Evolutionary conservation across 1,140 invertebrate genomes (phyloP), one percentile per base, ranked within the genome.

Genomic region (Cheumatopsyche charites): DNA sequence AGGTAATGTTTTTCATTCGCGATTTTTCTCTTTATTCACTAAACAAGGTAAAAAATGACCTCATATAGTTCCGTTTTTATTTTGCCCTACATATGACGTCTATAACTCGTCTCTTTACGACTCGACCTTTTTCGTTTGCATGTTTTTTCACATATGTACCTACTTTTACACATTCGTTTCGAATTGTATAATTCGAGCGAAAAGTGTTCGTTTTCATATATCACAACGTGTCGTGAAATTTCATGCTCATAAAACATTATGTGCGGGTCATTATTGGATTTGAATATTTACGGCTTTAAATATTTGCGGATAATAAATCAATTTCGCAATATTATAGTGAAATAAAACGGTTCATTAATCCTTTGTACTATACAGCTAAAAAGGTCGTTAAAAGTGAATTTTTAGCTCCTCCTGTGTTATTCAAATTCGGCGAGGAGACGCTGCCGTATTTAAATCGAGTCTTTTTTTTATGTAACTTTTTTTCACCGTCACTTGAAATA

Each of bases 321-420:
- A 36, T 36, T 36, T 36, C 29, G 29, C 29, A 36, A 36, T 36
- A 36, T 36, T 36, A 36, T 36, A 4, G 29, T 9, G 9, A 36
- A 36, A 36, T 23, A 23, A 58, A n/a, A 58, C 21, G 23, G 12
- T 26, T 58, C 55, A 58, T 58, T 58, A 25, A 58, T 58, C 23
- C 55, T 23, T 58, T 13, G 55, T 23, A 23, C 19, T 26, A 13
- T 58, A 58, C 12, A 26, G 23, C 55, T 58, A 25, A 58, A 58
- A 58, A 26, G 55, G 55, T 58, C 55, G 55, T 58, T 58, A 58
- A 23, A 58, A 26, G 17, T 58, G 55, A 58, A 23, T 58, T 58
- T 58, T 58, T 13, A 26, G 21, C 19, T 58, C 23, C 55, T 58
- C 23, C 55, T 58, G n/a, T 58, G 19, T 58, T 58, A 58, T 58